Percentiles rank a stretch among this genome's conserved stretches.
These are phyloP conservation scores for Sipunculus nudus DNA, from an alignment of 2,888 invertebrate species.

Conservation along the genomic window DNA sequence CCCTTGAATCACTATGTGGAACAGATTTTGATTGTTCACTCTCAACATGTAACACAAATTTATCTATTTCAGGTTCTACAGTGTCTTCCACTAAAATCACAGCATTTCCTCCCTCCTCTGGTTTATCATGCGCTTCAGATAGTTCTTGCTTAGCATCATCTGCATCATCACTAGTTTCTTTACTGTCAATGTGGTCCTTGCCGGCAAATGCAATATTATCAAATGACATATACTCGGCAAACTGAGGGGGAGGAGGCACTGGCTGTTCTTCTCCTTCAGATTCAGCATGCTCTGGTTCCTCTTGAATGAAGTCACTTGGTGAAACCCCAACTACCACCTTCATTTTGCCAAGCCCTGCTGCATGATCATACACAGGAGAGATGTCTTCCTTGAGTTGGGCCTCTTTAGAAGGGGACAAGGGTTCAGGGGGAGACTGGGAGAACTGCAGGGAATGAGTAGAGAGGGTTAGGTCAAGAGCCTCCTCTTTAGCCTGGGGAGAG, in stretches of 20 bases:
- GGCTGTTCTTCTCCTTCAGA: neutral
- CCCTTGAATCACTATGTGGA: too few relatives aligned
- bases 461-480: conserved; percentile 62
- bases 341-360: conserved; percentile 41
- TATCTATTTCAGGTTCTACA: neutral
- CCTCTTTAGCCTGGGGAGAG: conserved; percentile 54
- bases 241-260: neutral
- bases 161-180: too few relatives aligned
- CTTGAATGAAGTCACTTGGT: conserved; percentile 50
- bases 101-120: too few relatives aligned
- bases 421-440: conserved; percentile 51
- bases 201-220: conserved; percentile 67
- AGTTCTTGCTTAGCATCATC: too few relatives aligned
- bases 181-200: conserved; percentile 47
- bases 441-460: conserved; percentile 43
- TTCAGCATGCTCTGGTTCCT: conserved; percentile 17
- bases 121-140: too few relatives aligned
- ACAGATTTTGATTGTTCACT: too few relatives aligned
- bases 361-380: conserved; percentile 49
- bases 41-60: too few relatives aligned
- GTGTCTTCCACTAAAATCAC: too few relatives aligned
- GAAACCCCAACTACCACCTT: conserved; percentile 56
- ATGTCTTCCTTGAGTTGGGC: conserved; percentile 45
- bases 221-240: conserved; percentile 62
- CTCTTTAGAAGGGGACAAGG: conserved; percentile 39